Conservation (phyloP, 2,888 invertebrate genomes). For the Xestia xanthographa region DNA sequence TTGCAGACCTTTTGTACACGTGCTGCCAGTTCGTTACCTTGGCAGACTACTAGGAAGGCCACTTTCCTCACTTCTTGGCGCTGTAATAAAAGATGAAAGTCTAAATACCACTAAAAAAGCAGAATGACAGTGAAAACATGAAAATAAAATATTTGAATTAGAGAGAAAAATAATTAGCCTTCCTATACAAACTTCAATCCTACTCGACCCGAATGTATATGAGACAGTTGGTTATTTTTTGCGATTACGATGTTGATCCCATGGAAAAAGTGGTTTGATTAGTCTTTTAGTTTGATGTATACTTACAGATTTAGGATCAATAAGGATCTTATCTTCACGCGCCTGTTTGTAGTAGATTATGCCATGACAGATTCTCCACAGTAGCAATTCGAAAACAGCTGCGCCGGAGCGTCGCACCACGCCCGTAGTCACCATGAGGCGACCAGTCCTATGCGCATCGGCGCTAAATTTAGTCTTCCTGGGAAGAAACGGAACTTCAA, state of each 20-base stretch:
- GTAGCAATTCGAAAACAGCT: slow-evolving; percentile 82
- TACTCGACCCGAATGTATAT: background rate
- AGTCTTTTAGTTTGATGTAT: background rate
- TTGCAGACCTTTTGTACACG: slow-evolving; percentile 96
- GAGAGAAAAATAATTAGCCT: background rate
- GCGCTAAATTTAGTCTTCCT: background rate
- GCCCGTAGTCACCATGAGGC: slow-evolving; percentile 81
- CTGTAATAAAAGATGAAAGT: slow-evolving; percentile 81
- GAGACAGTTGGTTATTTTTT: background rate
- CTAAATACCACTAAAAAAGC: background rate
- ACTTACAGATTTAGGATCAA: slow-evolving; percentile 94
- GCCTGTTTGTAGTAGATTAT: slow-evolving; percentile 96
- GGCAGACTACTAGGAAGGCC: slow-evolving; percentile 95
- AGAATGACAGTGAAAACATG: background rate
- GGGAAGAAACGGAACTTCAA: slow-evolving; percentile 3
- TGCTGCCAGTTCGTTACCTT: slow-evolving; percentile 95
- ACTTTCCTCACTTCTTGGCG: slow-evolving; percentile 95
- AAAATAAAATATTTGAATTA: background rate
- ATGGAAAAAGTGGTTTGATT: background rate
- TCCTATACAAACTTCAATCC: background rate
- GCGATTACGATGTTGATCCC: background rate
- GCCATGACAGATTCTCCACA: slow-evolving; percentile 91
- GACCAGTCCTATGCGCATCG: slow-evolving; percentile 62
- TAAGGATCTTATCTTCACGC: slow-evolving; percentile 93
- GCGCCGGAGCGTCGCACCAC: slow-evolving; percentile 76